These are phyloP conservation scores for Chiloscyllium plagiosum DNA, from an alignment of 2,113 vertebrate species.

Conservation along the genomic window DNA sequence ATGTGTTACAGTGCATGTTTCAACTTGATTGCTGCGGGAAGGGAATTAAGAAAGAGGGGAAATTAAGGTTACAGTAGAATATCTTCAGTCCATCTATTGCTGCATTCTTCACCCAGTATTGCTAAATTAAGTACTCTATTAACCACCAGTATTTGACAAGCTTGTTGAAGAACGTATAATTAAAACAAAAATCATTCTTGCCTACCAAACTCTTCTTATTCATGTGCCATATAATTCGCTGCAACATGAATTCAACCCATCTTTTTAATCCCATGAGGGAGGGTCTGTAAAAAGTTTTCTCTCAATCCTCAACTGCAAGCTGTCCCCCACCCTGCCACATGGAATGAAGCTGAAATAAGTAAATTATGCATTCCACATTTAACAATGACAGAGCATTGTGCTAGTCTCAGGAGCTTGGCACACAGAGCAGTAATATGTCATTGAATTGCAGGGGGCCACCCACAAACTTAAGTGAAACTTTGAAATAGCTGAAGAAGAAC, in stretches of 20 bases:
- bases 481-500: too few species aligned
- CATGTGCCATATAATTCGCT: neutral
- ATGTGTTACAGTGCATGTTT: conserved; percentile 29
- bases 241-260: neutral
- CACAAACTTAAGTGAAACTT: too few species aligned
- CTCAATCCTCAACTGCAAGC: neutral
- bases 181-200: neutral
- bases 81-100: neutral
- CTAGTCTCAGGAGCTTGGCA: neutral
- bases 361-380: neutral
- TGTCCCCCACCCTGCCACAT: neutral
- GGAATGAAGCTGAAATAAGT: neutral
- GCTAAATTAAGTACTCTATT: neutral
- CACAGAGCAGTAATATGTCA: neutral
- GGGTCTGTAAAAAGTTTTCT: neutral
- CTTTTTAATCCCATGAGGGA: neutral
- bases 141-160: neutral
- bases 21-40: neutral
- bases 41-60: neutral
- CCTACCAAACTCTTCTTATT: neutral
- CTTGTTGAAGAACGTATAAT: neutral
- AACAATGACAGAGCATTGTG: neutral
- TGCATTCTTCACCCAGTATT: neutral
- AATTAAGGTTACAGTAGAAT: neutral
- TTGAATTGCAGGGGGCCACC: too few species aligned